Conservation (phyloP, 2,113 vertebrate genomes). For the Myxocyprinus asiaticus region DNA sequence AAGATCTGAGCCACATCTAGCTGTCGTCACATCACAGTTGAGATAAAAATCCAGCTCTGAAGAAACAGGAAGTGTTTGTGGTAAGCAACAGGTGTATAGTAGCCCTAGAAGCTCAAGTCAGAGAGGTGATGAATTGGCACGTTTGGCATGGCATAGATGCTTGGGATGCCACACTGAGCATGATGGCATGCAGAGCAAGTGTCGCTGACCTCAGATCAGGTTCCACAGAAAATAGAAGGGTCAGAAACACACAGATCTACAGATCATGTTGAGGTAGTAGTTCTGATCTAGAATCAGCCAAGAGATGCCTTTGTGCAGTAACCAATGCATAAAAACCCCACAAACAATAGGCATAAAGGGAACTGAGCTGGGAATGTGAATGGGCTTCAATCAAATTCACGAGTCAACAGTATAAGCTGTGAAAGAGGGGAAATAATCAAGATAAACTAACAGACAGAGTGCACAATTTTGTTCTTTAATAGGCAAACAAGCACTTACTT, state of each 20-base stretch:
- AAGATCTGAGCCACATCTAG: neutral
- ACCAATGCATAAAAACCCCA: neutral
- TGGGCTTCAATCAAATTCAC: no score
- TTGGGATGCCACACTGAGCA: neutral
- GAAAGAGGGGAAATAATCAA: neutral
- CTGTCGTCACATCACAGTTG: neutral
- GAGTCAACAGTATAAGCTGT: neutral
- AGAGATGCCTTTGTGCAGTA: neutral
- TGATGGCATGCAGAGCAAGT: neutral
- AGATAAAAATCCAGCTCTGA: neutral
- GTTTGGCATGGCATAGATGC: neutral
- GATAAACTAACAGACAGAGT: neutral
- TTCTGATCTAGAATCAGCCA: neutral
- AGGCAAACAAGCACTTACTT: slow-evolving; percentile 83
- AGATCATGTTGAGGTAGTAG: neutral
- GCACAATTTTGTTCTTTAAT: neutral
- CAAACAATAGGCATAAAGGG: no score
- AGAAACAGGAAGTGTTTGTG: slow-evolving; percentile 18
- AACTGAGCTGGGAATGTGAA: no score
- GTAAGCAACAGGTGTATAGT: slow-evolving; percentile 16
- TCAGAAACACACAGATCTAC: neutral
- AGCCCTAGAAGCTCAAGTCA: neutral
- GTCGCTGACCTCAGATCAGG: neutral
- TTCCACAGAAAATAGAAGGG: neutral
- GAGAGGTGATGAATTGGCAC: neutral